Base-by-base conservation (phyloP, 2,888 invertebrate genomes). In the Opisthograptis luteolata region DNA sequence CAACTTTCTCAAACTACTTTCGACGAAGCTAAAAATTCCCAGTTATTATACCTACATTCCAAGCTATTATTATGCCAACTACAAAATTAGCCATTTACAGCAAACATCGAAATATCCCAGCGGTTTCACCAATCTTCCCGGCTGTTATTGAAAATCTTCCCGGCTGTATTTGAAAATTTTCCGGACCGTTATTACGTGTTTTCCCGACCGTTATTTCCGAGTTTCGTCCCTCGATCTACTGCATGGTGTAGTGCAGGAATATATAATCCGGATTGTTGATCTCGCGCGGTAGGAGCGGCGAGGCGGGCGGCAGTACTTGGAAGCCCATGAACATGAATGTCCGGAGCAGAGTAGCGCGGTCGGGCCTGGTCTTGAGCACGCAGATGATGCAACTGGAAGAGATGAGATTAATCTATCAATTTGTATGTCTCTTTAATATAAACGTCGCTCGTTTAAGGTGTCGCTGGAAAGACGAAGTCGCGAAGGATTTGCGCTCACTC, bases 281-380 rank as follows among this genome's bases (percentile, higher is more conserved):
- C 92, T 80, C 82, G 9, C 70, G 70, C 30, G 83, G 81, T 67
- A 84, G 76, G 0, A 77, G 57, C 0, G 82, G 93, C 60, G 97
- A 95, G 64, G 93, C 95, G 31, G 98, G 97, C 28, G 97, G 94
- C 73, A 98, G 92, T 55, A 96, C 93, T 62, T 94, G 94, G 91
- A 99, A 99, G 54, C 99, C 99, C 92, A 99, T 94, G 91, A 98
- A 98, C 96, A 98, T 97, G 93, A 99, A 99, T 22, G 98, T 98
- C 68, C 98, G 95, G 61, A 99, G 94, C 71, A 99, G 92, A 65
- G 95, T 94, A 41, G 95, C 95, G 87, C 97, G 94, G 78, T 98
- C 98, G 37, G 93, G 83, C 42, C 97, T 94, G 73, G 95, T 94
- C 87, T 97, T 97, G 65, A 94, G 93, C 80, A 97, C 94, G 87